These are phyloP conservation scores for Drosophila sulfurigaster DNA, from an alignment of 1,140 invertebrate genomes.

Conservation along the genomic window DNA sequence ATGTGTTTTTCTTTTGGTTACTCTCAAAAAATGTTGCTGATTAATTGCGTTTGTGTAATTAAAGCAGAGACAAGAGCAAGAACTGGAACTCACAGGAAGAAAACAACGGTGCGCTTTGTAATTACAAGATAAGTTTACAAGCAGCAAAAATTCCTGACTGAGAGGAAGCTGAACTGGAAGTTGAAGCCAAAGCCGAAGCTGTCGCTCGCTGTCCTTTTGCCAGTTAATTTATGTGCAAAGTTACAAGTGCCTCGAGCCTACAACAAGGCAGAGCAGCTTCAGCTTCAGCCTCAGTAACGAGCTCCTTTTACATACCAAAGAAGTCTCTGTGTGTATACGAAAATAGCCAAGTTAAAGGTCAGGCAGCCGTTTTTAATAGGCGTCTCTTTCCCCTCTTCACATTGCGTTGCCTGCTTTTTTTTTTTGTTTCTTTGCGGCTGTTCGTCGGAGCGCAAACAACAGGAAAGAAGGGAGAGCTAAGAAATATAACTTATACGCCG, in stretches of 20 bases:
- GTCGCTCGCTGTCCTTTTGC: conserved; percentile 64
- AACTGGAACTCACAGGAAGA: conserved; percentile 16
- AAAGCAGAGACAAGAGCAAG: conserved; percentile 31
- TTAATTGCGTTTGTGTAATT: conserved; percentile 74
- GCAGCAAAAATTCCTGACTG: conserved; percentile 55
- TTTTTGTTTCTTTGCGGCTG: neutral
- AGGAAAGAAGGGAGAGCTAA: neutral
- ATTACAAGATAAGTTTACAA: conserved; percentile 80
- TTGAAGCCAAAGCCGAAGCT: conserved; percentile 2
- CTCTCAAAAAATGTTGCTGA: conserved; percentile 45
- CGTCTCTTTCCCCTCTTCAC: conserved; percentile 7
- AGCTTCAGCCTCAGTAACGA: conserved; percentile 42
- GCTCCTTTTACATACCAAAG: conserved; percentile 59
- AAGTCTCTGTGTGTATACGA: conserved; percentile 27
- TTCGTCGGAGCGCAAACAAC: conserved; percentile 22
- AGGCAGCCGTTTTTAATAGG: conserved; percentile 64
- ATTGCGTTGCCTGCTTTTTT: conserved; percentile 41
- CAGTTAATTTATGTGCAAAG: conserved; percentile 82
- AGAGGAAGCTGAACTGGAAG: neutral
- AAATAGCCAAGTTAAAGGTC: conserved; percentile 72
- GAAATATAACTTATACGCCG: conserved; percentile 54
- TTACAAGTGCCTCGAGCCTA: conserved; percentile 75
- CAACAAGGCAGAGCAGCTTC: conserved; percentile 6
- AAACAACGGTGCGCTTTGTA: conserved; percentile 56
- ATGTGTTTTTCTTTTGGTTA: neutral